Conservation (phyloP, 2,113 vertebrate genomes). For the Syngnathoides biaculeatus region DNA sequence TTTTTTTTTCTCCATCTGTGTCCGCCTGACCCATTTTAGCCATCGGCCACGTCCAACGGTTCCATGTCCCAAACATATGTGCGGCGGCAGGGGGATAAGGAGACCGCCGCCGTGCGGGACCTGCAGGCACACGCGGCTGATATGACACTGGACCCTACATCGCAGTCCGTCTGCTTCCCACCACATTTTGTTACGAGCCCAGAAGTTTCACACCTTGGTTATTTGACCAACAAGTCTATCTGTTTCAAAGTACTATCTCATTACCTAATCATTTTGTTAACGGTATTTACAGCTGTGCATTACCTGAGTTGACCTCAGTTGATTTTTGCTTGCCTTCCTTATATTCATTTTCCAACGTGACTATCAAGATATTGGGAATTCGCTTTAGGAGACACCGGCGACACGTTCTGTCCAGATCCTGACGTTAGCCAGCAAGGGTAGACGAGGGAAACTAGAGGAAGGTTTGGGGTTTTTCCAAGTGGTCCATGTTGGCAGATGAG, state of each 20-base stretch:
- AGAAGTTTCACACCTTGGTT: conserved; percentile 38
- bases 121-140: conserved; percentile 62
- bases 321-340: neutral
- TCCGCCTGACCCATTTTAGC: conserved; percentile 79
- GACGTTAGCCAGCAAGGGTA: conserved; percentile 39
- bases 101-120: conserved; percentile 58
- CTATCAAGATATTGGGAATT: neutral
- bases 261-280: conserved; percentile 4
- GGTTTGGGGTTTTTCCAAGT: conserved; percentile 46
- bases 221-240: conserved; percentile 23
- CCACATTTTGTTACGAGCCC: conserved; percentile 49
- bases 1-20: conserved; percentile 76
- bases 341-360: conserved; percentile 3
- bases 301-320: neutral
- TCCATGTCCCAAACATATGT: conserved; percentile 77
- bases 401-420: conserved; percentile 23
- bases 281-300: neutral
- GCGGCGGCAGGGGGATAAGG: conserved; percentile 72
- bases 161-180: conserved; percentile 49
- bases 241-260: neutral
- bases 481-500: conserved; percentile 66
- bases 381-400: conserved; percentile 20
- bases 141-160: conserved; percentile 64
- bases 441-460: conserved; percentile 40
- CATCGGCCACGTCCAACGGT: conserved; percentile 80